Evolutionary conservation across 2,888 invertebrate species (phyloP), one percentile per base, ranked within the genome.

Genomic region (Megastigmus dorsalis): DNA sequence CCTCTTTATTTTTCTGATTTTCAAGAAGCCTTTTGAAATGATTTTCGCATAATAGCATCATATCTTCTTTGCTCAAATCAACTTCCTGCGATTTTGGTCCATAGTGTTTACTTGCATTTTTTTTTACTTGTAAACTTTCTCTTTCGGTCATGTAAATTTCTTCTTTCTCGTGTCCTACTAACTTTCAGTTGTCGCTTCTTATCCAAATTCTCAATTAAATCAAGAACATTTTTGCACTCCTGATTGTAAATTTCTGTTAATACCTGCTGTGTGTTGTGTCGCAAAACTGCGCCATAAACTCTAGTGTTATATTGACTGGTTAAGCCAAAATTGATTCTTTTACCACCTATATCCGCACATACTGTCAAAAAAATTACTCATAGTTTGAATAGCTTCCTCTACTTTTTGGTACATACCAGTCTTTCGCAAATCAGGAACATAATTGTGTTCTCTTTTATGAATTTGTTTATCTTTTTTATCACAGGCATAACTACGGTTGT

Each of bases 61-160:
- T 74, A 4, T 28, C 41, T 28, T 76, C 50, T 45, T 57, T 20
- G 28, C 69, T 52, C 13, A 75, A 10, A 55, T 80, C 79, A 3
- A 77, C 74, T 41, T 67, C 70, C 26, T 78, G 54, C 7, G 74
- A 74, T 20, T 77, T 43, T 1, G 70, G 67, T 26, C 78, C 78
- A 43, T 80, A 79, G 62, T 69, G 15, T 43, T 77, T 73, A 48
- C 78, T 74, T 15, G 15, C 10, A n/a, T 28, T 20, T 2, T 20
- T 9, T 4, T 45, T 45, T 9, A 3, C 15, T 4, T n/a, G 15
- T 20, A 45, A 45, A 45, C 20, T 10, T 45, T 45, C 20, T 71
- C 81, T 6, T 71, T 78, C 18, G 67, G 45, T 28, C 74, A 68
- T 20, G 66, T 13, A 13, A 18, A 15, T 3, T 3, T 59, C 38